Conservation (phyloP, 2,888 invertebrate genomes). For the Antitype chi region DNA sequence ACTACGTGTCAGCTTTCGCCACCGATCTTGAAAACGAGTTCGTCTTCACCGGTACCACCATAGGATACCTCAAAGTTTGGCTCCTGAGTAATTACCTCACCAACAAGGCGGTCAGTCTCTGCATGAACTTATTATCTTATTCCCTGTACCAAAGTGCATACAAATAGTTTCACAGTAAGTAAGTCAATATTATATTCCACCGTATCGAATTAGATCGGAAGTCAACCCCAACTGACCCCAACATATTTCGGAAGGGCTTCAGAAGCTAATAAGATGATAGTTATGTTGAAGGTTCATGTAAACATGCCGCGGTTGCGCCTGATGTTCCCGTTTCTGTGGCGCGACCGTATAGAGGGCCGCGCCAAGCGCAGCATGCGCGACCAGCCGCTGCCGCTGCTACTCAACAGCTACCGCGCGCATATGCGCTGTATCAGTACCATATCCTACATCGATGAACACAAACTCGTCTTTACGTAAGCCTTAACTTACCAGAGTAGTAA, state of each 20-base stretch:
- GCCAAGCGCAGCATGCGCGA: constrained; percentile 92
- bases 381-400: constrained; percentile 92
- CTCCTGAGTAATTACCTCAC: constrained; percentile 92
- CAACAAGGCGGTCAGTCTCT: constrained; percentile 78
- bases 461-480: constrained; percentile 92
- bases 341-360: constrained; percentile 92
- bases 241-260: neutral
- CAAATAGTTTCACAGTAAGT: neutral
- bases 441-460: constrained; percentile 92
- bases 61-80: constrained; percentile 96
- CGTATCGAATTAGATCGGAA: neutral
- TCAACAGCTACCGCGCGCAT: constrained; percentile 94
- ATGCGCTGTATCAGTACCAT: constrained; percentile 92
- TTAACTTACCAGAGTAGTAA: neutral
- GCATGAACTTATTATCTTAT: constrained; percentile 2
- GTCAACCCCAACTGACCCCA: neutral
- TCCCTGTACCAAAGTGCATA: neutral
- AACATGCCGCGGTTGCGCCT: constrained; percentile 92
- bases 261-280: constrained; percentile 6
- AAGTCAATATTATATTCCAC: neutral
- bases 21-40: constrained; percentile 93
- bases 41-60: constrained; percentile 93
- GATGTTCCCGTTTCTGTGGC: constrained; percentile 94
- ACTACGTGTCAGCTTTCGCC: constrained; percentile 92
- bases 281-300: constrained; percentile 83